Percentiles rank a stretch among this genome's conserved stretches.
Evolutionary conservation across 2,888 invertebrate genomes (phyloP).

Genomic region (Habroteleia sp.): DNA sequence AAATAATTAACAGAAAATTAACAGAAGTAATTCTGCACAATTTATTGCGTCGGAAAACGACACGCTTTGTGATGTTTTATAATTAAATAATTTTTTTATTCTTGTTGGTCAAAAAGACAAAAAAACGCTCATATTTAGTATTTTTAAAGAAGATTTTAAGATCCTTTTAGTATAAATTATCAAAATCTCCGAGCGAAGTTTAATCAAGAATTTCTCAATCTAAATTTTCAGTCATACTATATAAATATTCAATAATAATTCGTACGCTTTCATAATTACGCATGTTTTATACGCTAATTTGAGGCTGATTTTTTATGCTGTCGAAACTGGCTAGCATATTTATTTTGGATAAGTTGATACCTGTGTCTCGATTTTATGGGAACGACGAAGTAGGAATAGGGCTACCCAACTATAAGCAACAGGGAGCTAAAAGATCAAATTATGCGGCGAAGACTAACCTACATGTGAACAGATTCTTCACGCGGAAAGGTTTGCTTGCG

Average conservation of each 20-base stretch:
- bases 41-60: too few relatives aligned
- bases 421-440: constrained; percentile 59
- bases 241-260: neutral
- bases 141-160: too few relatives aligned
- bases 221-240: too few relatives aligned
- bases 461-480: constrained; percentile 47
- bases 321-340: constrained; percentile 19
- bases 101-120: too few relatives aligned
- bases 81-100: too few relatives aligned
- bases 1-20: too few relatives aligned
- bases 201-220: too few relatives aligned
- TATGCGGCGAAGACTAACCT: constrained; percentile 55
- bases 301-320: constrained; percentile 8
- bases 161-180: too few relatives aligned
- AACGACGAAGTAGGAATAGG: neutral
- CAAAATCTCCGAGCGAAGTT: too few relatives aligned
- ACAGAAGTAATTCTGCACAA: too few relatives aligned
- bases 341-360: constrained; percentile 44
- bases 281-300: constrained; percentile 11
- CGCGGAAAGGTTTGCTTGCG: constrained; percentile 51
- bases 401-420: constrained; percentile 25
- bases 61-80: too few relatives aligned
- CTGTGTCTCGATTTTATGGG: neutral
- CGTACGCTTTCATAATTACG: constrained; percentile 6
- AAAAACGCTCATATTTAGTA: too few relatives aligned